These are phyloP conservation scores for Acipenser ruthenus DNA, from an alignment of 2,797 vertebrate species.

Conservation along the genomic window DNA sequence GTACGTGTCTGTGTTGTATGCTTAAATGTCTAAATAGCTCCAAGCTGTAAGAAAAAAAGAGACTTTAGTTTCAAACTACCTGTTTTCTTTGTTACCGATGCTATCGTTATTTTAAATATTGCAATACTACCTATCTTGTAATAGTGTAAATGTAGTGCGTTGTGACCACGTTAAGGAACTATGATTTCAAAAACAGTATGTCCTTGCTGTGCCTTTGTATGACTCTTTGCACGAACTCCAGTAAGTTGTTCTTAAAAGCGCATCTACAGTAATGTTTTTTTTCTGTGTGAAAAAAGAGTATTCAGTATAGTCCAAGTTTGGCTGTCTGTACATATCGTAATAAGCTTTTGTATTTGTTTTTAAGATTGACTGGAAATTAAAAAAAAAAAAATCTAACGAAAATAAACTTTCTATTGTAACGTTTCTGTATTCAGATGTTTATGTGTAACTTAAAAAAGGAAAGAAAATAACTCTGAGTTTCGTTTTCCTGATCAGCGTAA, in stretches of 20 bases:
- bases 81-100: conserved; percentile 74
- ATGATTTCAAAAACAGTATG: conserved; percentile 71
- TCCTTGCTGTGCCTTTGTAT: conserved; percentile 84
- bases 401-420: conserved; percentile 97
- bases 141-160: conserved; percentile 72
- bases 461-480: too few relatives aligned
- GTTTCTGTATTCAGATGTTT: conserved; percentile 30
- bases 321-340: conserved; percentile 82
- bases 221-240: conserved; percentile 75
- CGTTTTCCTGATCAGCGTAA: too few relatives aligned
- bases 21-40: conserved; percentile 75
- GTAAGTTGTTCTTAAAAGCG: conserved; percentile 70
- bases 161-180: conserved; percentile 80
- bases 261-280: conserved; percentile 68
- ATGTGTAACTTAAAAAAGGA: too few relatives aligned
- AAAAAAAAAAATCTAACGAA: conserved; percentile 60
- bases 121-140: conserved; percentile 72
- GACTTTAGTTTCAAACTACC: conserved; percentile 70
- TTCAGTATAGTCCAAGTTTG: conserved; percentile 69
- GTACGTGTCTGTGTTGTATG: conserved; percentile 73
- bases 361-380: conserved; percentile 82
- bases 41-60: conserved; percentile 78
- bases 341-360: conserved; percentile 75
- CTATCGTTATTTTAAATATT: conserved; percentile 73
- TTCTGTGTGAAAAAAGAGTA: conserved; percentile 61